Conservation (phyloP, 2,888 invertebrate species). For the Pyrgus malvae region DNA sequence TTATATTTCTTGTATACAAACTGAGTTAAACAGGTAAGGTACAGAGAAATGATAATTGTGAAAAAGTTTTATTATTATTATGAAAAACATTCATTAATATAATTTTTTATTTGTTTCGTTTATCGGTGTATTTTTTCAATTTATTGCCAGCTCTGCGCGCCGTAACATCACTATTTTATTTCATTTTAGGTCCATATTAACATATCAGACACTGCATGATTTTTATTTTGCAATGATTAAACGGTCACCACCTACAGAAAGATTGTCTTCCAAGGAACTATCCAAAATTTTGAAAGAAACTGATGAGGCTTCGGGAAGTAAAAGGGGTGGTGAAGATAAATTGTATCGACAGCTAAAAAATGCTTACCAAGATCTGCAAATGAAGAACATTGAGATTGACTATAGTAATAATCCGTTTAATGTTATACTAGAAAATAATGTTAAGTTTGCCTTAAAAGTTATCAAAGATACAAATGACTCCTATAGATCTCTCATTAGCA, state of each 20-base stretch:
- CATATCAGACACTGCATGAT: conserved; percentile 72
- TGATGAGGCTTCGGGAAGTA: conserved; percentile 58
- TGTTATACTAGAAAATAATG: conserved; percentile 65
- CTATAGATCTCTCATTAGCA: conserved; percentile 56
- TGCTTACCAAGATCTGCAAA: conserved; percentile 60
- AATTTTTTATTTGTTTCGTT: background rate
- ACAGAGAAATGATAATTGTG: too few species aligned
- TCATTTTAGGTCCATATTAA: conserved; percentile 64
- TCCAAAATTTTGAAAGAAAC: conserved; percentile 58
- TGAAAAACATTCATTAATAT: too few species aligned
- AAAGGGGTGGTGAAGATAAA: conserved; percentile 65
- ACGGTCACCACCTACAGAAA: conserved; percentile 57
- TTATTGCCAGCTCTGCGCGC: too few species aligned
- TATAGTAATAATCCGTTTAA: conserved; percentile 71
- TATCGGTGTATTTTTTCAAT: background rate
- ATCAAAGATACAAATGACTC: conserved; percentile 61
- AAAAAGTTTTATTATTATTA: too few species aligned
- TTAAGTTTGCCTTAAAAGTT: conserved; percentile 59
- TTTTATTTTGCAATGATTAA: conserved; percentile 71
- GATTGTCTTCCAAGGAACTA: conserved; percentile 62
- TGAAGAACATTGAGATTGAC: conserved; percentile 62
- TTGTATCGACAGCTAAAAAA: conserved; percentile 57
- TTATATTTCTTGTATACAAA: conserved; percentile 80
- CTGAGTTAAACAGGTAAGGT: conserved; percentile 81
- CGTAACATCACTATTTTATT: too few species aligned